phyloP scores from a whole-genome alignment of 2,797 vertebrate genomes.

The Sebastes elongatus region DNA sequence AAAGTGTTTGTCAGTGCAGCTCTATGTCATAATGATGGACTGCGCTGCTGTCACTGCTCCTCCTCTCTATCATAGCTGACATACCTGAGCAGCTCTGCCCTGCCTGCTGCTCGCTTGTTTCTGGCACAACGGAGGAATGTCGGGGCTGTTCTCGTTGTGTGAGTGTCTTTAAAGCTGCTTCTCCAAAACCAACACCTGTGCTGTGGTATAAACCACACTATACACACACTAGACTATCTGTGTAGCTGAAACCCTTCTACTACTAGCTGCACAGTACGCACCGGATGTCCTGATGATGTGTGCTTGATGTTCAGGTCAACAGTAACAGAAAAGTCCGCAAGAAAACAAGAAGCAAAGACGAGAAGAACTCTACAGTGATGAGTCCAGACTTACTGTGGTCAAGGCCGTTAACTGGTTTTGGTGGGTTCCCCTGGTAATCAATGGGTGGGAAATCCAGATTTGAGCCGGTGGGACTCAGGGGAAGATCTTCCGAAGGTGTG shows the following conservation, averaged over 20 bases:
- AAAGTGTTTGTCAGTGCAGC: constrained; percentile 8
- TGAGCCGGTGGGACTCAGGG: constrained; percentile 12
- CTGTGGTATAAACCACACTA: neutral
- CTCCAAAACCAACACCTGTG: constrained; percentile 14
- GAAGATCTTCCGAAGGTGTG: constrained; percentile 49
- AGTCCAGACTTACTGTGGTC: constrained; percentile 69
- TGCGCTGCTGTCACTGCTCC: constrained; percentile 19
- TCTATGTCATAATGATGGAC: constrained; percentile 46
- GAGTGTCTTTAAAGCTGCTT: constrained; percentile 2
- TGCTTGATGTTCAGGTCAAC: constrained; percentile 1
- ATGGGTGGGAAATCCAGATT: constrained; percentile 64
- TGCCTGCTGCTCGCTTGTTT: constrained; percentile 43
- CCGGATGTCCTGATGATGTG: neutral
- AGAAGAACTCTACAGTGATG: neutral
- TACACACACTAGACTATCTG: neutral
- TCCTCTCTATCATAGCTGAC: constrained; percentile 59
- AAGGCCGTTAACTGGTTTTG: constrained; percentile 53
- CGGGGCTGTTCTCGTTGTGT: constrained; percentile 16
- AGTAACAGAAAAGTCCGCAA: neutral
- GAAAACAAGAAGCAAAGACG: neutral
- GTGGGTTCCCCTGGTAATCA: constrained; percentile 60
- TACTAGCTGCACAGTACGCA: neutral
- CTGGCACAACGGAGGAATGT: constrained; percentile 44
- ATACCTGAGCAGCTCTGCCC: constrained; percentile 68
- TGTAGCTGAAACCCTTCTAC: neutral